phyloP scores from a whole-genome alignment of 1,140 invertebrate genomes.

The Matsumurasca onukii region DNA sequence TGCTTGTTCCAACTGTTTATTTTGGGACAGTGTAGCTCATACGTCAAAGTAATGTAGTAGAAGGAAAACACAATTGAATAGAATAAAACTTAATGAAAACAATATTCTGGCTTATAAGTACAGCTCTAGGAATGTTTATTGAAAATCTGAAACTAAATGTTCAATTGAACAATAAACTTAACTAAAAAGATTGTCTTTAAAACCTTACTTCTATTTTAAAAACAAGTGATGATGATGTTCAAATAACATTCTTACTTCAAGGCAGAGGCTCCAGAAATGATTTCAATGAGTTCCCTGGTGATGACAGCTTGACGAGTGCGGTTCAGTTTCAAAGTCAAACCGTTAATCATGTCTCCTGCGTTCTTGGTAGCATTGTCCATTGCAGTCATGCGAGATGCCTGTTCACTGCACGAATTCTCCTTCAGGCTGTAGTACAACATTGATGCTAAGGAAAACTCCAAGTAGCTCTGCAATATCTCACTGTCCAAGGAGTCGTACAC shows the following conservation, averaged over 20 bases:
- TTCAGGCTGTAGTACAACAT: constrained; percentile 66
- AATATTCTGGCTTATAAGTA: too few relatives aligned
- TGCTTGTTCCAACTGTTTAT: too few relatives aligned
- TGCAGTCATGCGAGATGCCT: constrained; percentile 69
- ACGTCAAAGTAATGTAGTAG: too few relatives aligned
- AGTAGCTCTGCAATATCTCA: constrained; percentile 60
- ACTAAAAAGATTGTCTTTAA: too few relatives aligned
- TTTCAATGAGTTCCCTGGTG: constrained; percentile 72
- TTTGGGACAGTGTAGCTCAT: too few relatives aligned
- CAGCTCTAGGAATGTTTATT: too few relatives aligned
- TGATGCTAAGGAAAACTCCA: constrained; percentile 64
- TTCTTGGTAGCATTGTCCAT: constrained; percentile 76
- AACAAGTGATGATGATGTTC: too few relatives aligned
- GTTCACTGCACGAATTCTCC: constrained; percentile 66
- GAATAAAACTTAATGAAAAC: too few relatives aligned
- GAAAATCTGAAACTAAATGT: too few relatives aligned
- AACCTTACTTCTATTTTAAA: too few relatives aligned
- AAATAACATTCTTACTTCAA: constrained; percentile 21
- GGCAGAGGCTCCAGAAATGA: constrained; percentile 65
- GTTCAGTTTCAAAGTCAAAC: constrained; percentile 66
- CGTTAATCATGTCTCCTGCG: constrained; percentile 69
- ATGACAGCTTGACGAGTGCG: constrained; percentile 71
- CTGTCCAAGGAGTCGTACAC: constrained; percentile 57
- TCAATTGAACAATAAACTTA: too few relatives aligned
- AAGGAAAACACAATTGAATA: too few relatives aligned